Conservation (phyloP, 2,113 vertebrate genomes). For the Delphinapterus leucas region DNA sequence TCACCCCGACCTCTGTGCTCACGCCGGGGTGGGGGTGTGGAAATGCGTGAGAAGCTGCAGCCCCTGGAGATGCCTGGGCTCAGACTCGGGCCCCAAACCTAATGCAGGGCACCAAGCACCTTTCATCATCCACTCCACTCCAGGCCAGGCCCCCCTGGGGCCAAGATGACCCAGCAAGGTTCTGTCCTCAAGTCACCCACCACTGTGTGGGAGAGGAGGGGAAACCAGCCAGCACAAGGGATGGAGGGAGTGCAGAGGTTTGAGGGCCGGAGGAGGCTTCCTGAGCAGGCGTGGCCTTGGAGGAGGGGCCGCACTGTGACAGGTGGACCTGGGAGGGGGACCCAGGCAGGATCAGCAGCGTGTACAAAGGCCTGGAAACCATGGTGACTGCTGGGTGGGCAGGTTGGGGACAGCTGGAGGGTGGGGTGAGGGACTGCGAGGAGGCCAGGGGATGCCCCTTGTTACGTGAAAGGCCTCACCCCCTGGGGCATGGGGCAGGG, state of each 20-base stretch:
- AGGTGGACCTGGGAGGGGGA: background rate
- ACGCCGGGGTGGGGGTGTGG: background rate
- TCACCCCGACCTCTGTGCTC: accelerated
- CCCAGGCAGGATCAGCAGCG: accelerated
- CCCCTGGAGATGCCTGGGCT: background rate
- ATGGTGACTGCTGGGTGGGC: background rate
- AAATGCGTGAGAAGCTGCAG: background rate
- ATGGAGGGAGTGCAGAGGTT: no score
- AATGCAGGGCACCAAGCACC: background rate
- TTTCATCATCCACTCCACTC: background rate
- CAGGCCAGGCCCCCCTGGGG: accelerated
- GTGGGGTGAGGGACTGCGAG: no score
- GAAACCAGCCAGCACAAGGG: background rate
- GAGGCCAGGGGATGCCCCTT: background rate
- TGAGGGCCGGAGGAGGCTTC: background rate
- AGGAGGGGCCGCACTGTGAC: background rate
- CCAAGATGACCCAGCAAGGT: background rate
- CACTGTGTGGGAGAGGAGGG: background rate
- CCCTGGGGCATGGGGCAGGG: background rate
- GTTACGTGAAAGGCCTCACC: background rate
- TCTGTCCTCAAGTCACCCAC: background rate
- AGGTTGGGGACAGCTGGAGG: background rate
- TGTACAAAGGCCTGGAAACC: background rate
- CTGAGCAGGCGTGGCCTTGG: background rate
- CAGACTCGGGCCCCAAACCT: background rate